Evolutionary conservation across 2,113 vertebrate genomes (phyloP), one percentile per base, ranked within the genome.

Genomic region (Pygoscelis antarcticus): DNA sequence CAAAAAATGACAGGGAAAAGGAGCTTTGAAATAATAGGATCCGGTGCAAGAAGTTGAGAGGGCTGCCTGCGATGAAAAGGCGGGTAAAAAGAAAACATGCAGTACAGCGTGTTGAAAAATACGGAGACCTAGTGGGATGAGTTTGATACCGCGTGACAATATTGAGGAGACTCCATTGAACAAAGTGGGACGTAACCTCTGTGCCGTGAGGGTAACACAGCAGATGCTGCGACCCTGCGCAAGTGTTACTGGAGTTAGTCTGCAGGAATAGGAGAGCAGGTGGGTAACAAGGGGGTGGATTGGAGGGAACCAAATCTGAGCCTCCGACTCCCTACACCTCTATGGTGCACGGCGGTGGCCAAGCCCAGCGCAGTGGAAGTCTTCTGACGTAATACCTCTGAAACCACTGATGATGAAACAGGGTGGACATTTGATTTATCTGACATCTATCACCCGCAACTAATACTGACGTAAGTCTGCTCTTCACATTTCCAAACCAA

Each of bases 241-340:
- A 30, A 30, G 13, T 9, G 14, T 46, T 36, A 61, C 22, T 3
- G 19, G 61, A 79, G 61, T 11, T 8, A 22, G 16, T 21, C 49
- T 62, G 44, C 30, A 57, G 54, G 70, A n/a, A 40, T 1, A 54
- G 54, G 11, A 68, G 30, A 46, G 27, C 32, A 36, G 10, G 22
- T 3, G 29, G 26, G 52, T 18, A 55, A 66, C 44, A 38, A 0
- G 0, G 40, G 15, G 7, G 1, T 38, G 30, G 47, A 27, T 2
- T 3, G 6, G 9, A 64, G 26, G 25, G 27, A 89, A 44, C 11
- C n/a, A 66, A 20, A 60, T 26, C 27, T 32, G 55, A 84, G 36
- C 30, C 64, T 38, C 54, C 0, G 2, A 49, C 22, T 52, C 42
- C 57, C 64, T 25, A 2, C 6, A 14, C 11, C 17, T 66, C 32